Percentiles rank a stretch among this genome's conserved stretches.
These are phyloP conservation scores for Mustela nigripes DNA, from an alignment of 2,113 vertebrate genomes.

Conservation along the genomic window DNA sequence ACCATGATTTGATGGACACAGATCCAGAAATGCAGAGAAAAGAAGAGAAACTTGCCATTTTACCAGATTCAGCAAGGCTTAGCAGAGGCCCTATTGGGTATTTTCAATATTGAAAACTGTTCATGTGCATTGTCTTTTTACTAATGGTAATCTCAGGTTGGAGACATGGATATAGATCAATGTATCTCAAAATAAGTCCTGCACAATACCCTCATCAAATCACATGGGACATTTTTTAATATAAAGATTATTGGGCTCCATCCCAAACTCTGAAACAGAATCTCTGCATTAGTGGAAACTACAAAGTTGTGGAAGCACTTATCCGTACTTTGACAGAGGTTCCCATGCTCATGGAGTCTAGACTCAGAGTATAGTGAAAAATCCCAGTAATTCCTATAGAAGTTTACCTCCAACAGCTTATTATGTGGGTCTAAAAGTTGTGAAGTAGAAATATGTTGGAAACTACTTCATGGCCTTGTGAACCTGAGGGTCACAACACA, in stretches of 20 bases:
- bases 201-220: neutral
- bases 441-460: neutral
- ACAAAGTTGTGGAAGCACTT: neutral
- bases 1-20: neutral
- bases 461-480: neutral
- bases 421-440: slow-evolving; percentile 18
- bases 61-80: neutral
- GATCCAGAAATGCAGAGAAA: slow-evolving; percentile 16
- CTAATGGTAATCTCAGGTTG: neutral
- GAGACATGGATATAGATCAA: neutral
- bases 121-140: neutral
- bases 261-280: neutral
- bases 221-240: neutral
- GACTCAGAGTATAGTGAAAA: neutral
- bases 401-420: neutral
- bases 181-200: neutral
- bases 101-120: neutral
- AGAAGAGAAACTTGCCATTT: slow-evolving; percentile 7
- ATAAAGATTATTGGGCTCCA: neutral
- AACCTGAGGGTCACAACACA: slow-evolving; percentile 35
- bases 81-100: neutral
- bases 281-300: neutral
- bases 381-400: neutral
- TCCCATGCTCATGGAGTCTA: neutral
- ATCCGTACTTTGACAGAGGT: neutral